Conservation (phyloP, 2,113 vertebrate species). For the Monarcha castaneiventris region DNA sequence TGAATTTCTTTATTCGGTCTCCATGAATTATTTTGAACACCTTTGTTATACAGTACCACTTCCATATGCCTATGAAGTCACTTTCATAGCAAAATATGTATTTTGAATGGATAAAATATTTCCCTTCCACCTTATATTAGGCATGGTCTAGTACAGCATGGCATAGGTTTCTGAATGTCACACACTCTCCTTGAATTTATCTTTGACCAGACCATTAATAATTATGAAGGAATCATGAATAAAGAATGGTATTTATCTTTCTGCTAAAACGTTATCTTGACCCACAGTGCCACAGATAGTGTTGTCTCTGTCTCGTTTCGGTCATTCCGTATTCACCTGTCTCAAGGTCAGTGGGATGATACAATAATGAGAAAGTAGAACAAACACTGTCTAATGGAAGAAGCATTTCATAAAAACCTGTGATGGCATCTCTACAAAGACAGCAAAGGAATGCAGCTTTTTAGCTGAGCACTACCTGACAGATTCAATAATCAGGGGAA, state of each 20-base stretch:
- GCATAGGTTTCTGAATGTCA: slow-evolving; percentile 34
- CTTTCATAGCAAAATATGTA: not conserved
- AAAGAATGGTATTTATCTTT: slow-evolving; percentile 53
- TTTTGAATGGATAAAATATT: slow-evolving; percentile 7
- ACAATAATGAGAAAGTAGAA: slow-evolving; percentile 65
- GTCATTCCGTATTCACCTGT: slow-evolving; percentile 16
- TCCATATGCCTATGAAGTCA: not conserved
- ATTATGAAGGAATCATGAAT: slow-evolving; percentile 38
- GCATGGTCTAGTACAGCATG: not conserved
- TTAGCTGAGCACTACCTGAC: slow-evolving; percentile 73
- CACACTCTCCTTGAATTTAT: slow-evolving; percentile 45
- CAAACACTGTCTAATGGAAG: slow-evolving; percentile 61
- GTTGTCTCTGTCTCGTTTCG: slow-evolving; percentile 25
- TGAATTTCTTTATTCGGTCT: not conserved
- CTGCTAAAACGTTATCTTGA: slow-evolving; percentile 51
- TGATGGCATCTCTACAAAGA: slow-evolving; percentile 63
- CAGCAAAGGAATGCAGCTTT: slow-evolving; percentile 71
- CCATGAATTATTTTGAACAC: not conserved
- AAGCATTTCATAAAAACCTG: slow-evolving; percentile 62
- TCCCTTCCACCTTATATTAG: not conserved
- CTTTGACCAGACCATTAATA: slow-evolving; percentile 61
- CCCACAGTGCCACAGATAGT: not conserved
- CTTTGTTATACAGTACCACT: not conserved
- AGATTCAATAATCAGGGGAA: slow-evolving; percentile 82
- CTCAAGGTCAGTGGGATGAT: slow-evolving; percentile 69